Evolutionary conservation across 2,888 invertebrate genomes (phyloP).

Genomic region (Flabesymbios commensalis): DNA sequence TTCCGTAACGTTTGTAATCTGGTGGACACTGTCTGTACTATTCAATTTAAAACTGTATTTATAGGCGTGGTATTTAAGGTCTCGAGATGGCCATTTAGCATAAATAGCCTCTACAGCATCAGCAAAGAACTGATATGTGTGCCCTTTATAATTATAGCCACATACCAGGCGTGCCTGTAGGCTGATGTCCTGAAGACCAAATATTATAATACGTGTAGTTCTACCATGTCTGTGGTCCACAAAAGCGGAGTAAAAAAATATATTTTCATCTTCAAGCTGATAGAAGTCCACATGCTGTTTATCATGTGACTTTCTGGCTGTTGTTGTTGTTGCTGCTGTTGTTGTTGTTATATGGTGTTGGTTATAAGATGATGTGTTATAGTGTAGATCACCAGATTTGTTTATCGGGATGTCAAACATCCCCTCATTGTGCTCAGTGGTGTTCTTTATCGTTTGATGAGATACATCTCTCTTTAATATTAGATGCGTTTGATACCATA

Average conservation of each 20-base stretch:
- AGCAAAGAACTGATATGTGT: not conserved
- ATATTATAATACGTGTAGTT: not conserved
- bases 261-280: slow-evolving; percentile 2
- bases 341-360: too few species aligned
- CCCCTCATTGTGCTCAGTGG: too few species aligned
- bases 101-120: not conserved
- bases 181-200: not conserved
- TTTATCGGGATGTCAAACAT: too few species aligned
- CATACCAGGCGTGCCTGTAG: not conserved
- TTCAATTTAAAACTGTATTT: not conserved
- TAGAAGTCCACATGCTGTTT: slow-evolving; percentile 2
- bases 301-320: too few species aligned
- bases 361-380: too few species aligned
- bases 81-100: slow-evolving; percentile 4
- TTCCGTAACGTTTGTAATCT: too few species aligned
- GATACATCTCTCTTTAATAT: too few species aligned
- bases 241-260: slow-evolving; percentile 6
- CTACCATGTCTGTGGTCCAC: not conserved
- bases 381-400: too few species aligned
- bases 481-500: too few species aligned
- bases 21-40: not conserved
- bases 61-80: slow-evolving; percentile 2
- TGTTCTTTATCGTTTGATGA: too few species aligned
- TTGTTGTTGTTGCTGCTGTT: too few species aligned
- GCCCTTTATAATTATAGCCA: not conserved